Conservation (phyloP, 2,888 invertebrate genomes). For the Gymnoscelis rufifasciata region DNA sequence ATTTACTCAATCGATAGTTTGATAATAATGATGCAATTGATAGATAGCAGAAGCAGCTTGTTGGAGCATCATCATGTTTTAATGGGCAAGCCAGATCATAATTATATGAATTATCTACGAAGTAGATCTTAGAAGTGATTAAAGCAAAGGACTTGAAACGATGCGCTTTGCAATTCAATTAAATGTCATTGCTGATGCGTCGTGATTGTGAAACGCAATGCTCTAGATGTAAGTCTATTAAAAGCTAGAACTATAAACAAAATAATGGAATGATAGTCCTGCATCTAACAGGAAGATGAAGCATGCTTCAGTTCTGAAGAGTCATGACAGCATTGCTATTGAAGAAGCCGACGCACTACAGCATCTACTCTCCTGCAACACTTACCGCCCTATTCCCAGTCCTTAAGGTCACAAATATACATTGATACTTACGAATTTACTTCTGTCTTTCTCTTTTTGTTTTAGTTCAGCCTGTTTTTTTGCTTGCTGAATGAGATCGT, state of each 20-base stretch:
- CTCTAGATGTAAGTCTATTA: constrained; percentile 5
- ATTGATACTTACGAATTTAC: constrained; percentile 78
- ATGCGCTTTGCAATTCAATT: background rate
- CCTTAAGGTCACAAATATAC: constrained; percentile 70
- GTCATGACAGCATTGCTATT: constrained; percentile 48
- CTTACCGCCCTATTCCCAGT: constrained; percentile 75
- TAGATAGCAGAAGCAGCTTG: background rate
- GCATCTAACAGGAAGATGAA: constrained; percentile 29
- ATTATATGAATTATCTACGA: constrained; percentile 1
- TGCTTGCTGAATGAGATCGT: constrained; percentile 80
- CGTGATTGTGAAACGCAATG: constrained; percentile 1
- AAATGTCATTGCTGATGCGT: background rate
- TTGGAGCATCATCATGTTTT: background rate
- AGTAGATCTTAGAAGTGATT: background rate
- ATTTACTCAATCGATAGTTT: constrained; percentile 27
- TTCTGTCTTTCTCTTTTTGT: constrained; percentile 79
- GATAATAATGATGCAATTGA: constrained; percentile 17
- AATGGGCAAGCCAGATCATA: background rate
- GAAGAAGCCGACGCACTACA: constrained; percentile 66
- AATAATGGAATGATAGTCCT: constrained; percentile 26
- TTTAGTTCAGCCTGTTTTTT: constrained; percentile 79
- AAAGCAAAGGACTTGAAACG: constrained; percentile 4
- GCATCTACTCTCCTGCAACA: constrained; percentile 59
- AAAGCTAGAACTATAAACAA: constrained; percentile 3
- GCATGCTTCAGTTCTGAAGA: constrained; percentile 39